Base-by-base conservation (phyloP, 2,797 vertebrate genomes). In the Tragelaphus oryx region DNA sequence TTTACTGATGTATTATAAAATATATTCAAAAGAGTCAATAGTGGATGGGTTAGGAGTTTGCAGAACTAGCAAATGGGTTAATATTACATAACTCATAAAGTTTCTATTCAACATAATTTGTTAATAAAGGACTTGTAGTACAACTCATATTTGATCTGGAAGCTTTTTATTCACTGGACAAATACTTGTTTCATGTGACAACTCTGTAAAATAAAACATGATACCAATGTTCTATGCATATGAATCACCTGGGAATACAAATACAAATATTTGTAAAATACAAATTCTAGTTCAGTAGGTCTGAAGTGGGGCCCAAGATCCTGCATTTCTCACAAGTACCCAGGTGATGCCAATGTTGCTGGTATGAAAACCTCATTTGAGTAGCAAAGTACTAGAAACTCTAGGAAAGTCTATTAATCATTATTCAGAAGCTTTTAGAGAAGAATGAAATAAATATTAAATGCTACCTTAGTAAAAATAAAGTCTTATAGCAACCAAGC, bases 1-100 rank as follows among this genome's bases (percentile, higher is more conserved):
- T 28, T 80, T 80, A 94, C 24, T 89, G 5, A 30, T 91, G 55
- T 89, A 68, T 79, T 92, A 93, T 65, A 93, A 93, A 96, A 81
- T 26, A 92, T n/a, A 88, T 17, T 74, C 17, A 93, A 92, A 96
- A 94, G 41, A 80, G 13, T 79, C 41, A 44, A 92, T 57, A 86
- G 65, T 11, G 87, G 10, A 84, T 76, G 17, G n/a, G 22, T 81
- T 94, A 76, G 10, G 17, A 83, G 11, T 74, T 59, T 78, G 33
- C 4, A 95, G 22, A 90, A 90, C n/a, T 86, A 85, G 52, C 4
- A 96, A 93, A 91, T 60, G 44, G 14, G 5, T n/a, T 90, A 74
- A 83, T 55, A 30, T 93, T 75, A 85, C 14, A 52, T 55, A 93
- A 65, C 4, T 94, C 6, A 81, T 84, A 41, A 85, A 76, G 78